Conservation (phyloP, 2,113 vertebrate genomes). For the Salminus brasiliensis region DNA sequence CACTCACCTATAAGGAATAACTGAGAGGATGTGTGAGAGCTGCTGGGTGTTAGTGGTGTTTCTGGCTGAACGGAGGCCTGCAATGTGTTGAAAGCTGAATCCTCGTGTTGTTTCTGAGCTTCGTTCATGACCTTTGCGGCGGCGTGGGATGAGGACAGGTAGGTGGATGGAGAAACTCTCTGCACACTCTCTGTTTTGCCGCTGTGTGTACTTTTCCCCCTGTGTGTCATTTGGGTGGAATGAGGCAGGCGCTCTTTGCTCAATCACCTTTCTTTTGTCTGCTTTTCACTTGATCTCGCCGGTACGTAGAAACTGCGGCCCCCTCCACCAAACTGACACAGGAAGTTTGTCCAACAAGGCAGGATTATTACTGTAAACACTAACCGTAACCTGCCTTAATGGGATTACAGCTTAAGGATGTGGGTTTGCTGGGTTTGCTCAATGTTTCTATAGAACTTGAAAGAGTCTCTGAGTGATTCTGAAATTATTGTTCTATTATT, state of each 20-base stretch:
- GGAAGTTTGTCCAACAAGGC: neutral
- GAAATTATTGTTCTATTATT: too few relatives aligned
- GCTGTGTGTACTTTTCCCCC: neutral
- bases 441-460: neutral
- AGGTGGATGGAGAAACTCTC: neutral
- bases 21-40: neutral
- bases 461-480: neutral
- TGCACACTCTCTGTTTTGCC: neutral
- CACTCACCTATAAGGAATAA: neutral
- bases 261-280: neutral
- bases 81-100: neutral
- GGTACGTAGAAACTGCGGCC: neutral
- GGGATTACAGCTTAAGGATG: neutral
- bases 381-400: neutral
- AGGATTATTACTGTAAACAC: neutral
- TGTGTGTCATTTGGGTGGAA: neutral
- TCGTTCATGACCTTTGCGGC: conserved; percentile 47
- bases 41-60: neutral
- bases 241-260: neutral
- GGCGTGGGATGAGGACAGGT: conserved; percentile 51
- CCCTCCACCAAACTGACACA: conserved; percentile 11
- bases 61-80: neutral
- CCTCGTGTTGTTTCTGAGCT: neutral
- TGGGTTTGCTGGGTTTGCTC: neutral
- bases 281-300: neutral